These are phyloP conservation scores for Philopotamus ludificatus DNA, from an alignment of 1,140 invertebrate species.

Conservation along the genomic window DNA sequence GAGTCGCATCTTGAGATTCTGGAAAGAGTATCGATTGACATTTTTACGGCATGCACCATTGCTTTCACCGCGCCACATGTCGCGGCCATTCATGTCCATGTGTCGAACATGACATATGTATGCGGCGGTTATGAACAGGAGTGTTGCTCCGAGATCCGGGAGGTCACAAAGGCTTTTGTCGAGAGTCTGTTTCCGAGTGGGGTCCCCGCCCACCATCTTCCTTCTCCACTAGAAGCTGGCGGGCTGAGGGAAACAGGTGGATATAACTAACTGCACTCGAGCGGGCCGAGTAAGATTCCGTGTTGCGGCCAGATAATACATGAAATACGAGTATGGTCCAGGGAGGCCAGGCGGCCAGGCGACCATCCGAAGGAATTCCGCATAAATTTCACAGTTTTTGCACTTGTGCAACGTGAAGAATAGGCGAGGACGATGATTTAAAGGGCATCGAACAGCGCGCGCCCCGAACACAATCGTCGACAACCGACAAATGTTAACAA, in stretches of 20 bases:
- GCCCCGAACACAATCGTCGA: not conserved
- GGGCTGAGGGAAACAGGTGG: constrained; percentile 16
- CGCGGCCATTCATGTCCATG: no score
- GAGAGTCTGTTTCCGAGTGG: constrained; percentile 18
- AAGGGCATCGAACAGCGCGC: not conserved
- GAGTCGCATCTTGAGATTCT: no score
- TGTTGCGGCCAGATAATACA: constrained; percentile 1
- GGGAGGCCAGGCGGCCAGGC: not conserved
- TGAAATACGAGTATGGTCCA: constrained; percentile 13
- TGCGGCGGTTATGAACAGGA: not conserved
- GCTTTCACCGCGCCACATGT: no score
- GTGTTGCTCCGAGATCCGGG: not conserved
- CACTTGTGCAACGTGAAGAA: not conserved
- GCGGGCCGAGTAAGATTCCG: constrained; percentile 3
- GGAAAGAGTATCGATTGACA: no score
- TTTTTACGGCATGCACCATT: no score
- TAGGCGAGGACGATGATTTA: not conserved
- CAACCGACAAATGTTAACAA: not conserved
- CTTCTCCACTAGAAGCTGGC: not conserved
- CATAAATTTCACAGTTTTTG: constrained; percentile 14
- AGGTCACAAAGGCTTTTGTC: not conserved
- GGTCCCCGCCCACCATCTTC: not conserved
- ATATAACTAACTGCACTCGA: constrained; percentile 14
- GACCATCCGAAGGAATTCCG: not conserved
- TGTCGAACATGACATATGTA: no score